phyloP scores from a whole-genome alignment of 2,797 vertebrate genomes.

The Pampus argenteus region DNA sequence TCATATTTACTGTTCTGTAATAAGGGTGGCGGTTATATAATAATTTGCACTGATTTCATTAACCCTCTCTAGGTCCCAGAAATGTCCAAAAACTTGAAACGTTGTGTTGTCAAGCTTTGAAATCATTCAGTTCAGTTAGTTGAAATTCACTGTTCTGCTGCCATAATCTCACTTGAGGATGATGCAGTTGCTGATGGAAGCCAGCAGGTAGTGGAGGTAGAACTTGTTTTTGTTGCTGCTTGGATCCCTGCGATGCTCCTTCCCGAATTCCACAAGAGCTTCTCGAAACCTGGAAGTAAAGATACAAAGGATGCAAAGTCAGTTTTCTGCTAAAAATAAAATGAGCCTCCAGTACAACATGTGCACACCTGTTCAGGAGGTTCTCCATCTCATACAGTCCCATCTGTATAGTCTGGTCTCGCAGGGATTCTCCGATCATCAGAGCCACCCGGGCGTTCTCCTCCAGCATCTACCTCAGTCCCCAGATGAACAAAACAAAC shows the following conservation, averaged over 20 bases:
- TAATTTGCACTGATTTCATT: too few relatives aligned
- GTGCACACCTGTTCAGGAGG: slow-evolving; percentile 89
- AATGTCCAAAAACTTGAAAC: not conserved
- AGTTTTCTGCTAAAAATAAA: not conserved
- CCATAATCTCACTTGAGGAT: slow-evolving; percentile 89
- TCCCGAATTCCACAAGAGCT: slow-evolving; percentile 89
- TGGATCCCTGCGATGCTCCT: slow-evolving; percentile 86
- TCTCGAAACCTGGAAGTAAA: slow-evolving; percentile 86
- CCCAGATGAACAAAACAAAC: slow-evolving; percentile 2
- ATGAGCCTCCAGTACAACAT: not conserved
- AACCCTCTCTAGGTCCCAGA: too few relatives aligned
- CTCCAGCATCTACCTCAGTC: slow-evolving; percentile 89
- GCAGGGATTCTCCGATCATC: slow-evolving; percentile 87
- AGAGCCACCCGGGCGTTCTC: slow-evolving; percentile 92
- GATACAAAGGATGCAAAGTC: not conserved
- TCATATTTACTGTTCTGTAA: not conserved
- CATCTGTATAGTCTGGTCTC: slow-evolving; percentile 90
- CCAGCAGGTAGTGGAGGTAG: slow-evolving; percentile 93
- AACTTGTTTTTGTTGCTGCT: slow-evolving; percentile 80
- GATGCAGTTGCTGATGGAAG: slow-evolving; percentile 93
- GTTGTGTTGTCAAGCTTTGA: not conserved
- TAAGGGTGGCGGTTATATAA: too few relatives aligned
- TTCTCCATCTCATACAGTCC: slow-evolving; percentile 91
- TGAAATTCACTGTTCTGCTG: not conserved
- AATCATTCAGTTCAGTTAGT: not conserved